Evolutionary conservation across 1,140 invertebrate genomes (phyloP).

Genomic region (Drosophila orosa): DNA sequence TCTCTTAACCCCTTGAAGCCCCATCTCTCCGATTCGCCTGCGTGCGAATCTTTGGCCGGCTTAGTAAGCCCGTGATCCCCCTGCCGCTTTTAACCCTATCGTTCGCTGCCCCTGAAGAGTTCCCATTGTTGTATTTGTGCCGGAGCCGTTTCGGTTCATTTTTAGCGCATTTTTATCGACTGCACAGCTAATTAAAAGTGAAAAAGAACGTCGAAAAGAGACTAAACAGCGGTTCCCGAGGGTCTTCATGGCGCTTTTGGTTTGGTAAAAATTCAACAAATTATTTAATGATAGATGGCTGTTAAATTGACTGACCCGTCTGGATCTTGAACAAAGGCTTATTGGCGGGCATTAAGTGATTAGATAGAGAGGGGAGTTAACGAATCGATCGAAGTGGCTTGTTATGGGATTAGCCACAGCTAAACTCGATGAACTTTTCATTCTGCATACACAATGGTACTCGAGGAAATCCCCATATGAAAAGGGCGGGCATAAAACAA

Average conservation of each 20-base stretch:
- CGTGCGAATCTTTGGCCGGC: constrained; percentile 70
- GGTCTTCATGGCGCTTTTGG: constrained; percentile 68
- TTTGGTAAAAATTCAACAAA: constrained; percentile 70
- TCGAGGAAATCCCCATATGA: constrained; percentile 20
- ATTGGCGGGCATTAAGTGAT: constrained; percentile 73
- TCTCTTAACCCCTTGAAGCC: background rate
- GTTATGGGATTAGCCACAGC: constrained; percentile 35
- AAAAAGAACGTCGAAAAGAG: constrained; percentile 47
- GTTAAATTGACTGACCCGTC: constrained; percentile 64
- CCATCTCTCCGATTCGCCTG: constrained; percentile 18
- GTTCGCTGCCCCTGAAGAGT: background rate
- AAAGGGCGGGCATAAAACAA: constrained; percentile 31
- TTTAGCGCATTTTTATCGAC: constrained; percentile 79
- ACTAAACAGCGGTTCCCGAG: constrained; percentile 35
- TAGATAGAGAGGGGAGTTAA: constrained; percentile 37
- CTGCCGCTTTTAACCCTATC: constrained; percentile 2
- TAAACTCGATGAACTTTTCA: constrained; percentile 31
- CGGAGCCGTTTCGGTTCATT: constrained; percentile 44
- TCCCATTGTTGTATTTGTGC: constrained; percentile 41
- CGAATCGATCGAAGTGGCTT: constrained; percentile 26
- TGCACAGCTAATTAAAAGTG: constrained; percentile 80
- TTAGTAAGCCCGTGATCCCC: constrained; percentile 19
- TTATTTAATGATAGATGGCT: constrained; percentile 82
- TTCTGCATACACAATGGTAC: constrained; percentile 16
- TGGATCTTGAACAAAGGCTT: constrained; percentile 49